Evolutionary conservation across 1,140 invertebrate species (phyloP), one percentile per base, ranked within the genome.

Genomic region (Pseudoatta argentina): DNA sequence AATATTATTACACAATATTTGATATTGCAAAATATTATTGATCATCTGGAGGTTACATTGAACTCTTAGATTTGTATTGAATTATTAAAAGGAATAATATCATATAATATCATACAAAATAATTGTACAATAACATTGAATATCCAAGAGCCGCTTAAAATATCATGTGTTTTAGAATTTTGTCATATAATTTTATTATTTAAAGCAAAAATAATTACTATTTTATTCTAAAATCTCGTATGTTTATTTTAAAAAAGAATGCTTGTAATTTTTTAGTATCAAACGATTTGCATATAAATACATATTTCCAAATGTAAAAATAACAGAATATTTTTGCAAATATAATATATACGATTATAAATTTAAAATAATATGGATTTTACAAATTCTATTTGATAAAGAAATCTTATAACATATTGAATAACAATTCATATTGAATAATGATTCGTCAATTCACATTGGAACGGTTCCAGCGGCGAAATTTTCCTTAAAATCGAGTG

Each of bases 401-500:
- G 24, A 39, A 48, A 59, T 27, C 72, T 81, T 7, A 27, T 24
- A 27, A 57, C 27, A 57, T 72, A 57, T 72, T 27, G 55, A 44
- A 3, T 39, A 55, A 6, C 14, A 0, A 21, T 21, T 21, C 0
- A 21, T 21, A 21, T 21, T 0, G 21, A 21, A 12, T 24, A n/a
- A 81, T 24, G 5, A 14, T 3, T 5, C 21, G 16, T 21, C 51
- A 44, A 81, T 81, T 81, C 12, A 16, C 21, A 8, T 10, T 72
- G 51, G 78, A 81, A 57, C 21, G 66, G 34, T 71, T 81, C 66
- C 51, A 81, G 51, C 10, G 27, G 18, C 63, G 64, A 24, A 30
- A 81, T 72, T 81, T 71, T 81, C 53, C 66, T 71, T n/a, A 27
- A n/a, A 55, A 51, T 24, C 64, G 34, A 81, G 66, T 44, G 66